These are phyloP conservation scores for Brachionus manjavacas DNA, from an alignment of 1,140 invertebrate species.

Conservation along the genomic window DNA sequence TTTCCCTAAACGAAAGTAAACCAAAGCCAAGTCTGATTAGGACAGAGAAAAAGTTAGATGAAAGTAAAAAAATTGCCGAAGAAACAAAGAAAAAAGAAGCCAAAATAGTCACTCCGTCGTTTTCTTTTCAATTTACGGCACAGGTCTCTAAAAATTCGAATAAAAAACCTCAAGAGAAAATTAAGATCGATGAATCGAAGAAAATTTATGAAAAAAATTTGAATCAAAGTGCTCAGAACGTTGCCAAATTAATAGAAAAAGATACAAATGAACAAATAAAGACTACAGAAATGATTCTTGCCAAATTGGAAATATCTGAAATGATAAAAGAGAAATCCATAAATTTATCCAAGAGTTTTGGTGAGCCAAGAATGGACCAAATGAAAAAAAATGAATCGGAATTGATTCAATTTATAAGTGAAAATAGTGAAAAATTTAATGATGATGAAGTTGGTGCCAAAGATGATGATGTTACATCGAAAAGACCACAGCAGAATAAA, in stretches of 20 bases:
- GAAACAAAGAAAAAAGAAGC: not conserved
- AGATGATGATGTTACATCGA: not conserved
- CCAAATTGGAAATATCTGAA: not conserved
- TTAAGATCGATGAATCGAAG: not conserved
- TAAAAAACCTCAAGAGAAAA: not conserved
- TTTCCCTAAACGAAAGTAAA: not conserved
- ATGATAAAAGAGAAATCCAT: not conserved
- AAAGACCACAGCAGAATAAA: not conserved
- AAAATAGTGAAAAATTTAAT: slow-evolving; percentile 7
- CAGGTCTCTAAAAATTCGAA: not conserved
- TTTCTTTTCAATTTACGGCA: not conserved
- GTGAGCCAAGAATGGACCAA: not conserved
- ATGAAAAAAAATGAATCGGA: not conserved
- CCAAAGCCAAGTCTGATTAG: not conserved
- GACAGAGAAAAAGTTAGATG: not conserved
- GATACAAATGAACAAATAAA: not conserved
- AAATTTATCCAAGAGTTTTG: not conserved
- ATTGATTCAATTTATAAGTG: not conserved
- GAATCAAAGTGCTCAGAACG: not conserved
- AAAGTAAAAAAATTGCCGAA: not conserved
- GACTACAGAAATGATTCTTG: not conserved
- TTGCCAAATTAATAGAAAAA: not conserved
- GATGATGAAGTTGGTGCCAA: not conserved
- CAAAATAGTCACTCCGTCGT: not conserved
- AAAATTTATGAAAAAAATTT: not conserved